Base-by-base conservation (phyloP, 37 sponge, comb jelly and placozoan genomes). In the Ianthella basta region DNA sequence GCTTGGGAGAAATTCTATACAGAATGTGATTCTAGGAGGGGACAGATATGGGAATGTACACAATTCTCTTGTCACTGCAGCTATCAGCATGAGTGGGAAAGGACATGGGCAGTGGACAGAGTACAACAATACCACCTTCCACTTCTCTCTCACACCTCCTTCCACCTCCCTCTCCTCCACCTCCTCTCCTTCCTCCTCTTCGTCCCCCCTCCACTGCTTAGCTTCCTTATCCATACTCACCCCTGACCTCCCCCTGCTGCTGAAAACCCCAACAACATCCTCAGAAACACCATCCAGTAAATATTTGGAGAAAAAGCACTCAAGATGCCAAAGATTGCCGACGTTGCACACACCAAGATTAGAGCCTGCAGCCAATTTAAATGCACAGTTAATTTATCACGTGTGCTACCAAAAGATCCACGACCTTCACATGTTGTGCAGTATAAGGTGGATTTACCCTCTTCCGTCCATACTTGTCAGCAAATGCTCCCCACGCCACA, bases 251-350 rank as follows among this genome's bases (percentile, higher is more conserved):
- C 36, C 32, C 83, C 88, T 56, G 72, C 82, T 53, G 69, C 75
- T 0, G 60, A 44, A 66, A 87, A 4, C 0, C 88, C 88, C 15
- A 83, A n/a, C 60, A 87, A 21, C 19, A 29, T 80, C 25, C 88
- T 34, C 21, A 83, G 36, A 23, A 87, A 40, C 24, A 87, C 68
- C 74, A 87, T 36, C 72, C 72, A 87, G 39, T 55, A 59, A 41
- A 67, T 85, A 32, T 40, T 86, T 32, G 82, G 83, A 19, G 88
- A 81, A 23, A 87, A 83, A 15, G 88, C 88, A 83, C 88, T 83
- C 61, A 87, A 57, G 5, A 87, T 12, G 5, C 81, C 82, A 85
- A 59, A 87, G 5, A 10, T 10, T 34, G 70, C 70, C 3, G 70
- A 69, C 8, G 50, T 44, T 44, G 50, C 50, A 44, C 50, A 44